Conservation (phyloP, 64 coral and sea anemone genomes). For the Montipora capricornis region DNA sequence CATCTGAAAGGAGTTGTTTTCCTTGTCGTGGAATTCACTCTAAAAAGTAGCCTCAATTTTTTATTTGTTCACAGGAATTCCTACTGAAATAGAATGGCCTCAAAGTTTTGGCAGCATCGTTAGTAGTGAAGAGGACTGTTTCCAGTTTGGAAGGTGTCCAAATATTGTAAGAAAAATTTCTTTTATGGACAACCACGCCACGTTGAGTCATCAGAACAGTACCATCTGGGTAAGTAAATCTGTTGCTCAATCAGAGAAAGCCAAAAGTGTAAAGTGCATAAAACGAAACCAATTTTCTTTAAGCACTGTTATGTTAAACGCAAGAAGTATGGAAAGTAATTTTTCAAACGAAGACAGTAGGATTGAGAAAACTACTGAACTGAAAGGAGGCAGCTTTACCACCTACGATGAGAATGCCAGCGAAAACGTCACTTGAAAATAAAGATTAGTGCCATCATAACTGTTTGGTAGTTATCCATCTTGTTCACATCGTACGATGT, state of each 20-base stretch:
- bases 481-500: too few relatives aligned
- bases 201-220: constrained; percentile 44
- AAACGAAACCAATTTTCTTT: too few relatives aligned
- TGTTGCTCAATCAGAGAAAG: not conserved
- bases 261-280: not conserved
- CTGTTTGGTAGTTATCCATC: too few relatives aligned
- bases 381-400: too few relatives aligned
- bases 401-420: too few relatives aligned
- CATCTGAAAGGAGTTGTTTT: not conserved
- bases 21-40: not conserved
- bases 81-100: constrained; percentile 46
- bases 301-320: too few relatives aligned
- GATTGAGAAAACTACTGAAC: too few relatives aligned
- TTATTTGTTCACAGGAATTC: constrained; percentile 30
- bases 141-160: not conserved
- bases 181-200: not conserved
- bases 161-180: not conserved
- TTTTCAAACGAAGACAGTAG: too few relatives aligned
- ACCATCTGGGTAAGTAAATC: constrained; percentile 59
- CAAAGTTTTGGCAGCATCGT: not conserved
- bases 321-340: too few relatives aligned
- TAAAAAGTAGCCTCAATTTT: not conserved
- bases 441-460: too few relatives aligned
- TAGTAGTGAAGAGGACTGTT: constrained; percentile 36
- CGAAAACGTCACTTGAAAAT: too few relatives aligned